Percentiles rank a stretch among this genome's conserved stretches.
Conservation (phyloP, 1,140 invertebrate genomes). For the Neodiprion pinetum region DNA sequence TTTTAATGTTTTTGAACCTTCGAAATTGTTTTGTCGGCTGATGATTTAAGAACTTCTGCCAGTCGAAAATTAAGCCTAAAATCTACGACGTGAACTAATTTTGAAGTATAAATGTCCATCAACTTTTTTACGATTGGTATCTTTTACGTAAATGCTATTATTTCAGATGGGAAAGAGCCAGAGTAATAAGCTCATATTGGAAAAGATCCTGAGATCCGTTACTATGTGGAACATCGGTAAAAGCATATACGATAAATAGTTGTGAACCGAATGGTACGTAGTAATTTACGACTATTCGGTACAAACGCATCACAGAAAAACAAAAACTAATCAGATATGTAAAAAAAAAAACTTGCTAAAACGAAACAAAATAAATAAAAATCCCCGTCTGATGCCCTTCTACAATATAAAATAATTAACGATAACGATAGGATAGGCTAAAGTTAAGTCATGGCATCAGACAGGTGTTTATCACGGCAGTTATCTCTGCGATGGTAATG, state of each 20-base stretch:
- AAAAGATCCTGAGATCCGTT: neutral
- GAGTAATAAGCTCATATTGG: neutral
- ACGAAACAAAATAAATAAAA: neutral
- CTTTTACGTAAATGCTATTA: neutral
- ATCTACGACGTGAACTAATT: neutral
- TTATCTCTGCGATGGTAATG: too few relatives aligned
- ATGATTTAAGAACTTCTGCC: too few relatives aligned
- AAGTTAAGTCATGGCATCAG: conserved; percentile 3
- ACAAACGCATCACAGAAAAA: too few relatives aligned
- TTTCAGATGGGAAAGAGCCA: neutral
- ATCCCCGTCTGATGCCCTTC: conserved; percentile 1
- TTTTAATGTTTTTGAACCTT: too few relatives aligned
- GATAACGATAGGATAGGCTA: neutral
- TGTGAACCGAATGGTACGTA: neutral
- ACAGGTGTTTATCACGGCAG: neutral
- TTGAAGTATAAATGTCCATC: neutral
- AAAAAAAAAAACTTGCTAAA: neutral
- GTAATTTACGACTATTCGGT: neutral
- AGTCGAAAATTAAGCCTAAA: neutral
- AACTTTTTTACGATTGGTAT: neutral
- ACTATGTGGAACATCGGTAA: neutral
- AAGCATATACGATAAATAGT: neutral
- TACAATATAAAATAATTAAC: neutral
- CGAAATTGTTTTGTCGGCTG: too few relatives aligned
- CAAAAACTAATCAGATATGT: neutral